These are phyloP conservation scores for Mylabris sibirica DNA, from an alignment of 2,888 invertebrate genomes.

Conservation along the genomic window DNA sequence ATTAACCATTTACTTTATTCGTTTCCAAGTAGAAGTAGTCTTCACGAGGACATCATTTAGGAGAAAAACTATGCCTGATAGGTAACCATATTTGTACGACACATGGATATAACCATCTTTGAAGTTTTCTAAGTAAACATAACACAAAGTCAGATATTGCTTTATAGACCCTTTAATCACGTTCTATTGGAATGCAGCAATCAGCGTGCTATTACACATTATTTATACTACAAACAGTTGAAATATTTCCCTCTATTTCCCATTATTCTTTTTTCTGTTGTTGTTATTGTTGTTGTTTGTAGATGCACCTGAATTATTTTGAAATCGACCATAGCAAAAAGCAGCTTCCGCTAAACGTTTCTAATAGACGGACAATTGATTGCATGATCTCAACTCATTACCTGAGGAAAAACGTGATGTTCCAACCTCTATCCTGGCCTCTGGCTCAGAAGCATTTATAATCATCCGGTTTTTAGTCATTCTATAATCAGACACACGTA, in stretches of 20 bases:
- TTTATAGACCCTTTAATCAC: slow-evolving; percentile 5
- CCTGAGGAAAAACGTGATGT: slow-evolving; percentile 40
- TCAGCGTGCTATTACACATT: slow-evolving; percentile 9
- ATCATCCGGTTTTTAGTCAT: slow-evolving; percentile 30
- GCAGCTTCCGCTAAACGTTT: slow-evolving; percentile 33
- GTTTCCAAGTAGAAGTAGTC: slow-evolving; percentile 30
- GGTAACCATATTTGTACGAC: slow-evolving; percentile 37
- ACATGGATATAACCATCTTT: slow-evolving; percentile 35
- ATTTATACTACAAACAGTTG: slow-evolving; percentile 1
- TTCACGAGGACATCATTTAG: slow-evolving; percentile 32
- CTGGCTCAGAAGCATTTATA: slow-evolving; percentile 39
- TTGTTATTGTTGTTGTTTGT: not conserved
- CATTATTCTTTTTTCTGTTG: not conserved
- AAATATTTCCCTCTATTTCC: not conserved
- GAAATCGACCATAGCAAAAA: not conserved
- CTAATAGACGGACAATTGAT: slow-evolving; percentile 38
- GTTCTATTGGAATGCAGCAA: slow-evolving; percentile 9
- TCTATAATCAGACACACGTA: slow-evolving; percentile 24
- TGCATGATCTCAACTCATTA: slow-evolving; percentile 42
- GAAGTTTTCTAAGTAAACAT: slow-evolving; percentile 34
- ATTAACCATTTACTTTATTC: slow-evolving; percentile 29
- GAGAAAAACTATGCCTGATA: slow-evolving; percentile 27
- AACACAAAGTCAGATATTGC: slow-evolving; percentile 17
- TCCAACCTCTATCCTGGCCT: slow-evolving; percentile 38
- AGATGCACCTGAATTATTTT: not conserved